A percentile compares a stretch with the other conserved stretches of the same genome.
phyloP scores from a whole-genome alignment of 2,797 vertebrate genomes.

The Eupleurogrammus muticus region DNA sequence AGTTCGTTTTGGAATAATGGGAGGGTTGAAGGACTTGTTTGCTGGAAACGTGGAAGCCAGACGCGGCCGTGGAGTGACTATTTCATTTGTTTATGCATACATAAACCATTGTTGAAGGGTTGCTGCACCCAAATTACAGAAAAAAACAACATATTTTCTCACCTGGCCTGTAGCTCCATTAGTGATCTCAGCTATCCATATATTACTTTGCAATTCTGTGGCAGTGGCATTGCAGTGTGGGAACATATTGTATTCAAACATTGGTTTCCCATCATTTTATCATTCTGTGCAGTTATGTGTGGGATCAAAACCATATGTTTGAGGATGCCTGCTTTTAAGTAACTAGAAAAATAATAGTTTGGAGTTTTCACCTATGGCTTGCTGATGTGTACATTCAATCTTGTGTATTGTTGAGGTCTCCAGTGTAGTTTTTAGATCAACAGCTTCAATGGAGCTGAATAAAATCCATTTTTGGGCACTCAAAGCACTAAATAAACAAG shows the following conservation, averaged over 20 bases:
- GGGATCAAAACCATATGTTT: background rate
- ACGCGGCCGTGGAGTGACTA: background rate
- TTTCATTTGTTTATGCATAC: slow-evolving; percentile 9
- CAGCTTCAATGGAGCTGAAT: slow-evolving; percentile 1
- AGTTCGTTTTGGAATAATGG: slow-evolving; percentile 28
- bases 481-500: too few relatives aligned
- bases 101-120: background rate
- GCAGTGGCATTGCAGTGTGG: background rate
- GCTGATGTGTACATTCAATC: background rate
- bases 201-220: background rate
- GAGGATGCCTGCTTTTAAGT: background rate
- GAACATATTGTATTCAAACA: background rate
- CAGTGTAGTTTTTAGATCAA: background rate
- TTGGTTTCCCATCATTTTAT: slow-evolving; percentile 2
- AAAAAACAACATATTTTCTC: background rate
- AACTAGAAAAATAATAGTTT: background rate
- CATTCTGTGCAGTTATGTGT: background rate
- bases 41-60: background rate
- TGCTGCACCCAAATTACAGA: background rate
- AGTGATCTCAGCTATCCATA: background rate
- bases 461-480: background rate
- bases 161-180: background rate
- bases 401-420: background rate
- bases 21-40: slow-evolving; percentile 22
- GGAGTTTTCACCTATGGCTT: background rate